These are phyloP conservation scores for Drosophila chauvacae DNA, from an alignment of 1,140 invertebrate genomes.

Conservation along the genomic window DNA sequence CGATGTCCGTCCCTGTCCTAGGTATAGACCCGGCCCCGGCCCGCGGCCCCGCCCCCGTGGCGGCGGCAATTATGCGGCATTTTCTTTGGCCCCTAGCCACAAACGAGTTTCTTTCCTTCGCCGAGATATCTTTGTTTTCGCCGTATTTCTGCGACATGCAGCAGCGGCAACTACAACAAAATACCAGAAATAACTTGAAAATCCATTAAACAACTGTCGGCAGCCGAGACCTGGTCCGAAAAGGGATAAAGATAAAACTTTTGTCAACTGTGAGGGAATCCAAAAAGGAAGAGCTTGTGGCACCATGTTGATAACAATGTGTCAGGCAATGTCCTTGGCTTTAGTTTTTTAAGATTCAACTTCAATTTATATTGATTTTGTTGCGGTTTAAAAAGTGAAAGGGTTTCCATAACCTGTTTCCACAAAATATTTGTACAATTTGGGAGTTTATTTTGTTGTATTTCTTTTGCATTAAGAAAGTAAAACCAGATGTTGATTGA, in stretches of 20 bases:
- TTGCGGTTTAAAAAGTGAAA: conserved; percentile 60
- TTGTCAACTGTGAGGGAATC: conserved; percentile 51
- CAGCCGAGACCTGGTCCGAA: conserved; percentile 19
- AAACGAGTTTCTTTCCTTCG: conserved; percentile 67
- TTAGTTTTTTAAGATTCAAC: conserved; percentile 46
- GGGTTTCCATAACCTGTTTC: conserved; percentile 62
- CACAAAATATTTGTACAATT: conserved; percentile 52
- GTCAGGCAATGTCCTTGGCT: conserved; percentile 75
- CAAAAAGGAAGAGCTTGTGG: background rate
- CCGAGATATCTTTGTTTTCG: conserved; percentile 73
- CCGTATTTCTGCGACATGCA: conserved; percentile 53
- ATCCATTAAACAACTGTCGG: conserved; percentile 75
- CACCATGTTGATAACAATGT: conserved; percentile 77
- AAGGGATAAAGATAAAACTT: conserved; percentile 76
- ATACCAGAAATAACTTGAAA: conserved; percentile 82
- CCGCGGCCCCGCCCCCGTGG: conserved; percentile 55
- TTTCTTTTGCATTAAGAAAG: conserved; percentile 53
- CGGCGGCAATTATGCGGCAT: conserved; percentile 79
- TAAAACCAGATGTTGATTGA: conserved; percentile 38
- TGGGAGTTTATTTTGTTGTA: conserved; percentile 6
- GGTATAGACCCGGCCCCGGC: background rate
- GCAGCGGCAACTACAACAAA: conserved; percentile 75
- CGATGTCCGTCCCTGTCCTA: conserved; percentile 7
- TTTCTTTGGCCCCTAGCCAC: conserved; percentile 70
- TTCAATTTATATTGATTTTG: conserved; percentile 58